These are phyloP conservation scores for Coreius guichenoti DNA, from an alignment of 2,797 vertebrate species.

Conservation along the genomic window DNA sequence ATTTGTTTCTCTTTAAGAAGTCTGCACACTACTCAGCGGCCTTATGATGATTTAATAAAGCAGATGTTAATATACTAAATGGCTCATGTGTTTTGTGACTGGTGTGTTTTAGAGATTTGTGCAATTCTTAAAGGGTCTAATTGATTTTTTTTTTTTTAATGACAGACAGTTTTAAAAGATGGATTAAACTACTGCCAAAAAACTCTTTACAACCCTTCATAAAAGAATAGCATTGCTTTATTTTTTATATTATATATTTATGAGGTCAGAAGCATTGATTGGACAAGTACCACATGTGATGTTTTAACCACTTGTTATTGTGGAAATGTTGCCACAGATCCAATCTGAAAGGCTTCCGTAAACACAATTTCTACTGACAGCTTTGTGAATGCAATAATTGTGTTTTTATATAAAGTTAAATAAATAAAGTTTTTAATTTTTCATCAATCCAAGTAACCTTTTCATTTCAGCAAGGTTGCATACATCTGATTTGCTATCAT, in stretches of 20 bases:
- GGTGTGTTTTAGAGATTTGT: background rate
- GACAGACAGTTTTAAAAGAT: background rate
- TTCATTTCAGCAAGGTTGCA: too few species aligned
- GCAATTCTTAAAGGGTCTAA: background rate
- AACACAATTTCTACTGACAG: too few species aligned
- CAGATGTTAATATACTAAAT: conserved; percentile 67
- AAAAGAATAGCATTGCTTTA: background rate
- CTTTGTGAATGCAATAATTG: too few species aligned
- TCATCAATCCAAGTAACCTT: too few species aligned
- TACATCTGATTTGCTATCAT: too few species aligned
- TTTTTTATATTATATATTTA: too few species aligned
- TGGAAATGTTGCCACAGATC: background rate
- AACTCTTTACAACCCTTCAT: background rate
- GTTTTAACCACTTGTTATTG: background rate
- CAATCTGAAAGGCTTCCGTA: background rate
- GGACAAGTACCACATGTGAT: background rate
- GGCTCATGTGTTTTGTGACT: conserved; percentile 17
- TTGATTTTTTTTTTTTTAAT: background rate
- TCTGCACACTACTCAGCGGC: conserved; percentile 80
- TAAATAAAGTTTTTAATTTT: too few species aligned
- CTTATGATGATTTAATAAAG: conserved; percentile 79
- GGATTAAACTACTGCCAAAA: background rate
- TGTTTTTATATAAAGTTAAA: too few species aligned
- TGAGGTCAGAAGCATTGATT: background rate
- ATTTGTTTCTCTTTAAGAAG: conserved; percentile 64